Evolutionary conservation across 2,888 invertebrate genomes (phyloP).

Genomic region (Leptopilina syphax): DNA sequence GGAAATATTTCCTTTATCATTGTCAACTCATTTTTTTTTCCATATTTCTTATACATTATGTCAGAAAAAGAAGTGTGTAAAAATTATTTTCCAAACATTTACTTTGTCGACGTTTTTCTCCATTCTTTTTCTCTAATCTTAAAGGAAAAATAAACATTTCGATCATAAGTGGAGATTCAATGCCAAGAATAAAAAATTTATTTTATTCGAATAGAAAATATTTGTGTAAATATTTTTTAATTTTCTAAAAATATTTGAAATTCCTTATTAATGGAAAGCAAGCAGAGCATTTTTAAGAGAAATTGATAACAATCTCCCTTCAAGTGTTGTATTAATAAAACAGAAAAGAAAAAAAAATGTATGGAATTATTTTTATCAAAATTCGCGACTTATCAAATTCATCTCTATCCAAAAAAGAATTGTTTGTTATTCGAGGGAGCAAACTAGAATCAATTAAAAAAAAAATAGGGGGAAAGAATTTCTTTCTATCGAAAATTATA

Average conservation of each 20-base stretch:
- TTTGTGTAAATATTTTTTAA: not conserved
- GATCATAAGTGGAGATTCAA: not conserved
- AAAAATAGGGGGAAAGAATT: not conserved
- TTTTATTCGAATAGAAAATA: not conserved
- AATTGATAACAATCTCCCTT: not conserved
- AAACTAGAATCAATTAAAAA: no score
- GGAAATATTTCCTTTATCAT: no score
- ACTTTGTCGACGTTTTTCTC: not conserved
- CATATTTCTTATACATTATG: not conserved
- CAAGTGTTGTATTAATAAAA: no score
- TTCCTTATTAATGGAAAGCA: not conserved
- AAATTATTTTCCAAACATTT: not conserved
- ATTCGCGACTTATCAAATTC: not conserved
- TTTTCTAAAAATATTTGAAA: not conserved
- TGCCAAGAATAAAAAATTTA: not conserved
- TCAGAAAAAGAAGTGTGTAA: not conserved
- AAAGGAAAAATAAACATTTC: constrained; percentile 7
- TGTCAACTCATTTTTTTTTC: no score
- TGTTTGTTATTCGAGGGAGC: not conserved
- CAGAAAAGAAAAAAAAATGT: not conserved
- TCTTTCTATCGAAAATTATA: not conserved
- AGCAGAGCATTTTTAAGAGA: not conserved
- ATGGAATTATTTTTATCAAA: not conserved
- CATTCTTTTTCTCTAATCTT: not conserved
- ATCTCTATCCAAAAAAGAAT: not conserved